phyloP scores from a whole-genome alignment of 1,140 invertebrate genomes.

The Lepidotrigona ventralis region DNA sequence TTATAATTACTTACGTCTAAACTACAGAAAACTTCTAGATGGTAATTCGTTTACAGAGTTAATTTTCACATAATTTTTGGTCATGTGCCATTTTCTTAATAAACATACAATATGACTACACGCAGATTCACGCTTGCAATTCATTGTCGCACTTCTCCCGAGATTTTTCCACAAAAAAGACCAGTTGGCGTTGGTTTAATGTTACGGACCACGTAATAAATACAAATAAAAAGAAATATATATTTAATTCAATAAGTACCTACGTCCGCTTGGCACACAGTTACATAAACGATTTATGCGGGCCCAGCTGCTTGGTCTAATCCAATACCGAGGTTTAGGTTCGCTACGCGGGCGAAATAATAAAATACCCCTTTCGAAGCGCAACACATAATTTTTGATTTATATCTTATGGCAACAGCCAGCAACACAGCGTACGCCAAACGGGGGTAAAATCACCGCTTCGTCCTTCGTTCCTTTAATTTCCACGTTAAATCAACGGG shows the following conservation, averaged over 20 bases:
- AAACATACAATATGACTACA: neutral
- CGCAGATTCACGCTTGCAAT: neutral
- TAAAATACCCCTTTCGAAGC: slow-evolving; percentile 36
- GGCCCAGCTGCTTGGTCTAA: slow-evolving; percentile 45
- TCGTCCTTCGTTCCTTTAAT: neutral
- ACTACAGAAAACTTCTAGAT: neutral
- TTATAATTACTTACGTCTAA: too few species aligned
- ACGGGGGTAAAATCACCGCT: neutral
- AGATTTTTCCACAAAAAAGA: neutral
- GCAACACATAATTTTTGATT: slow-evolving; percentile 3
- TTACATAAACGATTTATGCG: slow-evolving; percentile 46
- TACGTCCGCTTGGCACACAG: too few species aligned
- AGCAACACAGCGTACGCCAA: neutral
- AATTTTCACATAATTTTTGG: too few species aligned
- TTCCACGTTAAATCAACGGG: neutral
- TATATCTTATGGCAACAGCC: neutral
- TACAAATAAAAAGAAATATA: neutral
- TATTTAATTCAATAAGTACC: neutral
- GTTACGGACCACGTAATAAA: neutral
- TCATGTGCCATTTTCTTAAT: too few species aligned
- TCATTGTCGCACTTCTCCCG: neutral
- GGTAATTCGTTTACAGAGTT: too few species aligned
- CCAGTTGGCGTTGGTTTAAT: neutral
- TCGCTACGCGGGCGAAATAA: slow-evolving; percentile 26
- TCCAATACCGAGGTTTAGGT: slow-evolving; percentile 19